phyloP scores from a whole-genome alignment of 2,888 invertebrate species.

The Therioaphis trifolii region DNA sequence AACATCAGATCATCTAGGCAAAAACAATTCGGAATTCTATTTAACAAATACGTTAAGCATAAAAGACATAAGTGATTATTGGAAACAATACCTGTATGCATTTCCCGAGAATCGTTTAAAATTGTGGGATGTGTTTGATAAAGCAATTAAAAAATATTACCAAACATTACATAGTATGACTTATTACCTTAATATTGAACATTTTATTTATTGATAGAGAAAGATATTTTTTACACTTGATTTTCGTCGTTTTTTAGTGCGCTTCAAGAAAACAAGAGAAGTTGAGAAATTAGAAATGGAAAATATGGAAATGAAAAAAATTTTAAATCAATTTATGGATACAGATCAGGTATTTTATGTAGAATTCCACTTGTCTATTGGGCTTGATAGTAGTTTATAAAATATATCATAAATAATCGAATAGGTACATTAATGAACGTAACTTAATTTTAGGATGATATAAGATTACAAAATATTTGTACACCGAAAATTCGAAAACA shows the following conservation, averaged over 20 bases:
- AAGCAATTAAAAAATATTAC: constrained; percentile 76
- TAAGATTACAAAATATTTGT: constrained; percentile 32
- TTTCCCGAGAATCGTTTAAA: constrained; percentile 75
- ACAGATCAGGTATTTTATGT: constrained; percentile 46
- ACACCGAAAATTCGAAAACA: constrained; percentile 37
- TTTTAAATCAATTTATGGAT: constrained; percentile 54
- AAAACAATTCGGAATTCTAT: constrained; percentile 10
- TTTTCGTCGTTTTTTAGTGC: constrained; percentile 70
- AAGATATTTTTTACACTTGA: background rate
- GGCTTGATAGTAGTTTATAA: no score
- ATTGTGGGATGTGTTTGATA: constrained; percentile 78
- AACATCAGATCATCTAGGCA: background rate
- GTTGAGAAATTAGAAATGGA: constrained; percentile 69
- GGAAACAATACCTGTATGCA: constrained; percentile 75
- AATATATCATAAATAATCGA: no score
- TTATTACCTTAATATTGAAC: no score
- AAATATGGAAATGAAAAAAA: constrained; percentile 56
- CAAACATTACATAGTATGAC: constrained; percentile 74
- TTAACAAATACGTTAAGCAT: constrained; percentile 8
- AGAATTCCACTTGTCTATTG: no score
- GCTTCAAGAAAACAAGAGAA: constrained; percentile 76
- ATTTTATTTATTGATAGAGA: no score
- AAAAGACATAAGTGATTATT: constrained; percentile 70
- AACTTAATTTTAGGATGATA: constrained; percentile 15
- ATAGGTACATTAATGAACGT: background rate